Percentiles rank a stretch among this genome's conserved stretches.
Conservation (phyloP, 2,888 invertebrate genomes). For the Peribatodes rhomboidaria region DNA sequence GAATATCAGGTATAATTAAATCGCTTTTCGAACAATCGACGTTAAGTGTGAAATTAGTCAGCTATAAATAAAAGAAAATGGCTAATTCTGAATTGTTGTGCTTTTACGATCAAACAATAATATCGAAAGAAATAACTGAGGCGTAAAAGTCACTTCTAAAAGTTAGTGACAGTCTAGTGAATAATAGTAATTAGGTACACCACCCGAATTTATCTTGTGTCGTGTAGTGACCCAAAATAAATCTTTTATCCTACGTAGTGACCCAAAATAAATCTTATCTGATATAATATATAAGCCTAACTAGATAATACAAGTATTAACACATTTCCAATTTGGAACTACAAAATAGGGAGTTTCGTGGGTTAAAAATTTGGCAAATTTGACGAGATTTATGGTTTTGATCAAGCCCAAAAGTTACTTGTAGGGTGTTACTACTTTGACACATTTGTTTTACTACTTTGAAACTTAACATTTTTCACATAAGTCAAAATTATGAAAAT, state of each 20-base stretch:
- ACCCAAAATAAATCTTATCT: constrained; percentile 3
- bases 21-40: neutral
- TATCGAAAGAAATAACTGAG: constrained; percentile 6
- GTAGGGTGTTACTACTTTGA: neutral
- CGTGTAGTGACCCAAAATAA: constrained; percentile 9
- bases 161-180: constrained; percentile 17
- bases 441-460: neutral
- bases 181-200: constrained; percentile 13
- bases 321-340: neutral
- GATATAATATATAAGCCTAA: neutral
- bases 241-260: constrained; percentile 46
- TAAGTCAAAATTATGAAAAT: too few relatives aligned
- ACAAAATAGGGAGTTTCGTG: neutral
- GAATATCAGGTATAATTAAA: constrained; percentile 23
- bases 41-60: neutral
- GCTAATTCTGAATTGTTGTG: neutral
- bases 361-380: neutral
- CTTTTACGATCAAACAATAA: constrained; percentile 4
- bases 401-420: neutral
- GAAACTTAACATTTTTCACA: too few relatives aligned
- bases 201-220: constrained; percentile 2
- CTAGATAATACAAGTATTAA: neutral
- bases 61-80: neutral
- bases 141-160: neutral
- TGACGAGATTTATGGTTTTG: neutral